Evolutionary conservation across 2,888 invertebrate species (phyloP), one percentile per base, ranked within the genome.

Genomic region (Callyntrura guangdongensis): DNA sequence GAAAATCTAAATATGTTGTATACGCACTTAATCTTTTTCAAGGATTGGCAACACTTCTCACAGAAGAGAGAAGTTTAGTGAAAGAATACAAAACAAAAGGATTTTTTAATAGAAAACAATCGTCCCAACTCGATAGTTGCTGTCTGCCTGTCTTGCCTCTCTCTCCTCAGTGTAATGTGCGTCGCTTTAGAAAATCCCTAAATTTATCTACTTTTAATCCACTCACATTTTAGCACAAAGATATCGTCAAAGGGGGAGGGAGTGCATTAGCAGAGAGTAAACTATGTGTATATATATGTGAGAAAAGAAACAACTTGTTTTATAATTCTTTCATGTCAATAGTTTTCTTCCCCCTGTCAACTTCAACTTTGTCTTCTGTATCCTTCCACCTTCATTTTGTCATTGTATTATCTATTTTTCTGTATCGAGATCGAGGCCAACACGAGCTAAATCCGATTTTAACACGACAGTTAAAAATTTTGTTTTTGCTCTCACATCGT

Each of bases 161-260:
- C 69, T 79, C 53, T 56, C 20, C 36, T 36, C 36, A 36, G 36
- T 36, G 36, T 36, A 36, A 36, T 36, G 36, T 6, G 36, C 6
- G 36, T 36, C 36, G 36, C 6, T 49, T 45, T 79, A 53, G 22
- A 49, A 72, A 79, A 79, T 79, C 69, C 56, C 59, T 20, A 61
- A 86, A 86, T 86, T 86, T 86, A 77, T 86, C 59, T 86, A 14
- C 74, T 64, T 77, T 86, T 86, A 77, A 86, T 86, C 77, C 77
- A 36, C 49, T 77, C 86, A 69, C 59, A 86, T 86, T 86, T 77
- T 53, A 69, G 36, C 17, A 36, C 11, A 17, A 61, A 11, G 8
- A 86, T 27, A 86, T 36, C 11, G 27, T 53, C 22, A 45, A 45
- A 25, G 4, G 12, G 12, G 14, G 14, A 45, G n/a, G n/a, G 59